Base-by-base conservation (phyloP, 1,140 invertebrate species). In the Palaemon carinicauda region DNA sequence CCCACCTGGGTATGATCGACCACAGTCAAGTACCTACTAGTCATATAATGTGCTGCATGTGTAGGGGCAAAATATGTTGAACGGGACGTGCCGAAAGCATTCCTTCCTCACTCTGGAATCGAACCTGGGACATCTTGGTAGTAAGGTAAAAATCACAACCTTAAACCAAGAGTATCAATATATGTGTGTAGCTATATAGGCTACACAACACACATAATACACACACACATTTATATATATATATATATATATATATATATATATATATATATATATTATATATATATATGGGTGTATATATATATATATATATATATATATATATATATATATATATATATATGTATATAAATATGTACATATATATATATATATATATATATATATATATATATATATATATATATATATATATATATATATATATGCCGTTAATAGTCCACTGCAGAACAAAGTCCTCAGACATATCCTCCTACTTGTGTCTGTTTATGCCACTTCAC, bases 261-360 rank as follows among this genome's bases (percentile, higher is more conserved):
- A 24, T 5, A 3, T 69, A 3, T n/a, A 3, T 1, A 69, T 24
- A 27, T 69, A 27, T 24, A 1, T 69, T 65, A 9, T 65, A 9
- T 65, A n/a, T 65, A 65, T 65, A 65, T 65, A 65, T 65, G n/a
- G 15, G n/a, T 65, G n/a, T 65, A 65, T 65, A 65, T 65, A 65
- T 65, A 65, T 65, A 65, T 65, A 65, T 65, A 65, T 65, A 65
- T 65, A 65, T 65, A 65, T 65, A 65, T 65, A 65, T 65, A 65
- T 65, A 65, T 24, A 65, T 65, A 65, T 65, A 65, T 65, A 65
- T 65, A 65, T 65, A n/a, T 17, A 17, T 65, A 17, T 65, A 65
- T 65, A 65, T 65, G 21, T 65, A 65, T 65, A 65, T 65, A 65
- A n/a, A 65, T 65, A 65, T 65, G 9, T 65, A 65, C 21, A 65